Conservation (phyloP, 2,797 vertebrate species). For the Pseudocheirus occidentalis region DNA sequence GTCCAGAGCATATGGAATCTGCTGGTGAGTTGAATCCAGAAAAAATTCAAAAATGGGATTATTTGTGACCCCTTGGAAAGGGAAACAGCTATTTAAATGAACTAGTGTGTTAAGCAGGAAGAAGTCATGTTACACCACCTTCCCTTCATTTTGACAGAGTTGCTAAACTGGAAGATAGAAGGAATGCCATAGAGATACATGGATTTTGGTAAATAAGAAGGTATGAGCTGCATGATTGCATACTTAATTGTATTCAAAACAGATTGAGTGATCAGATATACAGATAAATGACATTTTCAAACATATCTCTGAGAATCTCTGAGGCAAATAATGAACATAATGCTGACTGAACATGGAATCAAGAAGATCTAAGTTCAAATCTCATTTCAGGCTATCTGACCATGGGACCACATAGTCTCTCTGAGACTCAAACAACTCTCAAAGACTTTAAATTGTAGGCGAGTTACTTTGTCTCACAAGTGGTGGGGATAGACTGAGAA, state of each 20-base stretch:
- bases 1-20: background rate
- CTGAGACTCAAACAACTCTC: background rate
- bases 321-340: background rate
- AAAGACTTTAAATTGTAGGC: background rate
- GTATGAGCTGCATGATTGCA: background rate
- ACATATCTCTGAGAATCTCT: background rate
- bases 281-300: background rate
- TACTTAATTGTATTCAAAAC: background rate
- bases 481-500: background rate
- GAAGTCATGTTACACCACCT: background rate
- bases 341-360: background rate
- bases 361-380: background rate
- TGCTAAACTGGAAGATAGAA: background rate
- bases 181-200: background rate
- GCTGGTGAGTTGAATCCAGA: background rate
- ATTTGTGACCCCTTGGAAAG: background rate
- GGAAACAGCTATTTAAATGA: background rate
- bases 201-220: background rate
- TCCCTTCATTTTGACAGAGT: background rate
- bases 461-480: background rate
- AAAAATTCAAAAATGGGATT: background rate
- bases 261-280: background rate
- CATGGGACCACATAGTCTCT: background rate
- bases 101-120: background rate
- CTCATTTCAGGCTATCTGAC: background rate